Base-by-base conservation (phyloP, 2,113 vertebrate species). In the Cepphus grylle region DNA sequence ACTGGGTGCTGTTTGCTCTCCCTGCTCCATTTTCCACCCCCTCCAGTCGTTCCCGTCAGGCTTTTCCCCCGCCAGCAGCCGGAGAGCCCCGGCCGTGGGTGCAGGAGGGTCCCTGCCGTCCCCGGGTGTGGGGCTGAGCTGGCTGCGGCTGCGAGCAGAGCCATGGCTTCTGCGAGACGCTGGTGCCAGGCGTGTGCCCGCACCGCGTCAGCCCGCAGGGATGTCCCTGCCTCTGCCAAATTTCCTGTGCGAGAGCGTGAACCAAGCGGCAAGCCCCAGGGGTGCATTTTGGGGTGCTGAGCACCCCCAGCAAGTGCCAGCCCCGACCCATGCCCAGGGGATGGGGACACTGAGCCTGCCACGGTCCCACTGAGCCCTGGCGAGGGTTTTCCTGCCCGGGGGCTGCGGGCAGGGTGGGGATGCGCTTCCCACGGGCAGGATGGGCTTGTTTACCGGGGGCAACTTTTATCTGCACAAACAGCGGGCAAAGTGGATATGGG, bases 381-480 rank as follows among this genome's bases (percentile, higher is more conserved):
- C 0, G 6, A 23, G 72, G 65, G 52, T n/a, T 90, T 86, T 73
- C 74, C 93, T 89, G 84, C 38, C 45, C 12, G 0, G 8, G 83
- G 42, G 61, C 59, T 36, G 74, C 8, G 12, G 81, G 63, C 77
- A 58, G n/a, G 73, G 91, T 4, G 49, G 94, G n/a, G 92, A 76
- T 71, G 67, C 12, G 20, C 77, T 94, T 94, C 97, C 94, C 87
- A 61, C 55, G 30, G 42, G 89, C 95, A 96, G 97, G 96, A 94
- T 96, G 94, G 53, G 42, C 1, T 96, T 97, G 97, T 97, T 97
- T 96, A 96, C 61, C 6, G 10, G 96, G 90, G 94, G 91, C 82
- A 95, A 8, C 23, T 70, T 91, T 96, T 96, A 96, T 97, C 94
- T 91, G 73, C 38, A 34, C 47, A 2, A 69, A 11, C 92, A 96